Evolutionary conservation across 2,888 invertebrate genomes (phyloP).

Genomic region (Unio delphinus): DNA sequence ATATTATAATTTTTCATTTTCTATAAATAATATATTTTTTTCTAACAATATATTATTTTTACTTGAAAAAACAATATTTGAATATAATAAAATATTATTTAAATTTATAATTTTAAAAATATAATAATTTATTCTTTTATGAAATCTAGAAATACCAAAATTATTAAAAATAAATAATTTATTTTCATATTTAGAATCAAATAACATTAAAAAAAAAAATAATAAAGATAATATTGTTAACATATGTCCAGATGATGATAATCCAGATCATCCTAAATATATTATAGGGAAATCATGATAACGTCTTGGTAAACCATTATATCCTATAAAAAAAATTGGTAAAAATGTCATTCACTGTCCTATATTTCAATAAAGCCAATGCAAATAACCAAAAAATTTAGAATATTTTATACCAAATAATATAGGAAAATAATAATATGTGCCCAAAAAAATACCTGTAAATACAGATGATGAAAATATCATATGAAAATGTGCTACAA

Average conservation of each 20-base stretch:
- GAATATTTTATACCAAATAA: slow-evolving; percentile 1
- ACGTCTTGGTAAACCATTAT: neutral
- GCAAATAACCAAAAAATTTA: neutral
- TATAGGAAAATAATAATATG: neutral
- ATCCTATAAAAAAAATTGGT: neutral
- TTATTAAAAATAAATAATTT: neutral
- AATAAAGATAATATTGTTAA: neutral
- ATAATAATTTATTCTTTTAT: slow-evolving; percentile 1
- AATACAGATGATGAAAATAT: neutral
- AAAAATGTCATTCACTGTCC: neutral
- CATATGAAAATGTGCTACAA: slow-evolving; percentile 1
- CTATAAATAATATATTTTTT: no score
- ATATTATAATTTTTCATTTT: no score
- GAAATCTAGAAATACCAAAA: neutral
- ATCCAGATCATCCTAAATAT: neutral
- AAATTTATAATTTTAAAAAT: neutral
- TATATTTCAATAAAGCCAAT: neutral
- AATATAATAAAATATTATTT: neutral
- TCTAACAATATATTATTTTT: no score
- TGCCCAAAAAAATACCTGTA: neutral
- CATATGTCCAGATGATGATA: neutral
- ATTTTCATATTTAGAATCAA: neutral
- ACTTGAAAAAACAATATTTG: neutral
- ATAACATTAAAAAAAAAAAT: slow-evolving; percentile 1
- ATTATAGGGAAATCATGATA: neutral